Conservation (phyloP, 2,888 invertebrate genomes). For the Athalia circularis region DNA sequence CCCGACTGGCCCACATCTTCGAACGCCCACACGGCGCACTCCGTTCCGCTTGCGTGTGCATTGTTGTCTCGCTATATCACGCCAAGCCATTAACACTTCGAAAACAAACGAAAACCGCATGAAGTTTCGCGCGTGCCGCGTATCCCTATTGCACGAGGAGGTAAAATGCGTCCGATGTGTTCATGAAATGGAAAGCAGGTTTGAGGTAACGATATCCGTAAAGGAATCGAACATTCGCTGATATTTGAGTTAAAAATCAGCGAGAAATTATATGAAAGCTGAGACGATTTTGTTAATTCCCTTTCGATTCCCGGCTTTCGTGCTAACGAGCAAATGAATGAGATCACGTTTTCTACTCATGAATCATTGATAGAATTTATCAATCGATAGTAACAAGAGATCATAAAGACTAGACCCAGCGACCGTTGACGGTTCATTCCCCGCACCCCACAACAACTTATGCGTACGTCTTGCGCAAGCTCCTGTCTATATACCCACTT, state of each 20-base stretch:
- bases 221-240: too few species aligned
- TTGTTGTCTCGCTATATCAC: conserved; percentile 68
- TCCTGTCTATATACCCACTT: not conserved
- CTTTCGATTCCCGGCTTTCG: conserved; percentile 45
- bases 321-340: conserved; percentile 50
- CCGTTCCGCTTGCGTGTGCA: conserved; percentile 57
- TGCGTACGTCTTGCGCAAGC: conserved; percentile 28
- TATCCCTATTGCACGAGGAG: not conserved
- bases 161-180: not conserved
- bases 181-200: not conserved
- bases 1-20: conserved; percentile 68
- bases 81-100: conserved; percentile 67
- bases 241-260: too few species aligned
- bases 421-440: not conserved
- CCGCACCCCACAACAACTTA: not conserved
- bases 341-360: conserved; percentile 56
- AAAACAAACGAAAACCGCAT: conserved; percentile 60
- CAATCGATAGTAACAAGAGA: conserved; percentile 51
- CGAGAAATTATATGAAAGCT: conserved; percentile 11
- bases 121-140: conserved; percentile 47
- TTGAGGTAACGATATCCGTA: too few species aligned
- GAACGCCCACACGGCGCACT: conserved; percentile 64
- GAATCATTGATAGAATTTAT: conserved; percentile 60
- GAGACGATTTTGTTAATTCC: conserved; percentile 30
- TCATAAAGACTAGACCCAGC: conserved; percentile 10